Conservation (phyloP, 2,797 vertebrate genomes). For the Catharus ustulatus region DNA sequence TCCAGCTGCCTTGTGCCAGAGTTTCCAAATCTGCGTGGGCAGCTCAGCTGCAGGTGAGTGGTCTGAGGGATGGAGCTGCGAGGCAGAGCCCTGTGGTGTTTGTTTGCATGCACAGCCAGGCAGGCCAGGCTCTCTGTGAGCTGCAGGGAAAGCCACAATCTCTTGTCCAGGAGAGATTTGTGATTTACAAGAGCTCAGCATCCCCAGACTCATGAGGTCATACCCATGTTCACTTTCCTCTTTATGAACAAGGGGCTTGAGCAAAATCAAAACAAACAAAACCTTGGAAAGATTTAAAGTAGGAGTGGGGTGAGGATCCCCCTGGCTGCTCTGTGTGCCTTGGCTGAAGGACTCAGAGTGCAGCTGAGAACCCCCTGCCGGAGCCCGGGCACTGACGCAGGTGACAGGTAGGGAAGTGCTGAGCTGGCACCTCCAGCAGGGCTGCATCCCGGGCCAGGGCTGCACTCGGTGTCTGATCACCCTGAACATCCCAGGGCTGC, state of each 20-base stretch:
- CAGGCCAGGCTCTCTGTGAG: background rate
- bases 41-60: background rate
- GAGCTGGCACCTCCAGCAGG: background rate
- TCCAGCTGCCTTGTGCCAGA: background rate
- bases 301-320: background rate
- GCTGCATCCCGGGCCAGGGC: background rate
- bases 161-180: background rate
- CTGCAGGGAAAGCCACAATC: background rate
- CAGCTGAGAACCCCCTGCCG: rapidly evolving
- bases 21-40: background rate
- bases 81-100: background rate
- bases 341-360: background rate
- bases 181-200: background rate
- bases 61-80: background rate
- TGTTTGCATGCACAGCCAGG: background rate
- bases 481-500: background rate
- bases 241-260: background rate
- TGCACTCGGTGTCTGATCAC: background rate
- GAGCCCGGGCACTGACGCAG: background rate
- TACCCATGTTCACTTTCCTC: rapidly evolving
- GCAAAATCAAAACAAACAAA: background rate
- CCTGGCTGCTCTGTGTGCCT: background rate
- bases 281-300: background rate
- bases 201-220: background rate
- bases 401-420: background rate